phyloP scores from a whole-genome alignment of 2,113 vertebrate species.

The Petromus typicus region DNA sequence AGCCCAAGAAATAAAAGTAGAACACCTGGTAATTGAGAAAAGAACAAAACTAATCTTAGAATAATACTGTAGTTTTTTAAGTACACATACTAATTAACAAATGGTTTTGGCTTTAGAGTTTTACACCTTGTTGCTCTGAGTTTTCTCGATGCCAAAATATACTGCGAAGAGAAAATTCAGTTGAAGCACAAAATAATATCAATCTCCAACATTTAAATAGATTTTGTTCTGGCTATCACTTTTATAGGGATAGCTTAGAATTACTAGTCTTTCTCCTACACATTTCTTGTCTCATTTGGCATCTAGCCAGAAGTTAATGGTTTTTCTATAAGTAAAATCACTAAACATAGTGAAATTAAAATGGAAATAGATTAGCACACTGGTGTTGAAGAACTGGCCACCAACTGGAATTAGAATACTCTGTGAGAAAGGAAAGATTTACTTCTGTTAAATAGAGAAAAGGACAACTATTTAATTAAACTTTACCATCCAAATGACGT shows the following conservation, averaged over 20 bases:
- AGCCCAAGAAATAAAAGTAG: slow-evolving; percentile 24
- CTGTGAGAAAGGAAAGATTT: slow-evolving; percentile 51
- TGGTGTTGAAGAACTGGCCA: slow-evolving; percentile 39
- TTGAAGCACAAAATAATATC: not conserved
- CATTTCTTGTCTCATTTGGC: slow-evolving; percentile 53
- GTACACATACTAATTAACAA: slow-evolving; percentile 14
- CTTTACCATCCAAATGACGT: slow-evolving; percentile 86
- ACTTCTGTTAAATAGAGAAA: slow-evolving; percentile 28
- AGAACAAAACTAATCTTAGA: not conserved
- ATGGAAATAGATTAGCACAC: slow-evolving; percentile 61
- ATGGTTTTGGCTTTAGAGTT: not conserved
- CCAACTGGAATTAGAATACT: slow-evolving; percentile 30
- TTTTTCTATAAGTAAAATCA: slow-evolving; percentile 61
- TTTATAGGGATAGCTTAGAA: slow-evolving; percentile 29
- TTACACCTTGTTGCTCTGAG: slow-evolving; percentile 26
- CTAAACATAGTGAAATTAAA: slow-evolving; percentile 64
- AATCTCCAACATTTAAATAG: not conserved
- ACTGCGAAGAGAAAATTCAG: slow-evolving; percentile 58
- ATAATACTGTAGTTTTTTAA: not conserved
- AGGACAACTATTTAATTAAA: slow-evolving; percentile 5
- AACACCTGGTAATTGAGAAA: slow-evolving; percentile 11
- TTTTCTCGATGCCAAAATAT: slow-evolving; percentile 50
- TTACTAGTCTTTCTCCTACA: not conserved
- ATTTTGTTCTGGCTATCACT: slow-evolving; percentile 6
- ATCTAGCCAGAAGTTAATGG: slow-evolving; percentile 55